Base-by-base conservation (phyloP, 2,888 invertebrate genomes). In the Acanthacorydalis orientalis region DNA sequence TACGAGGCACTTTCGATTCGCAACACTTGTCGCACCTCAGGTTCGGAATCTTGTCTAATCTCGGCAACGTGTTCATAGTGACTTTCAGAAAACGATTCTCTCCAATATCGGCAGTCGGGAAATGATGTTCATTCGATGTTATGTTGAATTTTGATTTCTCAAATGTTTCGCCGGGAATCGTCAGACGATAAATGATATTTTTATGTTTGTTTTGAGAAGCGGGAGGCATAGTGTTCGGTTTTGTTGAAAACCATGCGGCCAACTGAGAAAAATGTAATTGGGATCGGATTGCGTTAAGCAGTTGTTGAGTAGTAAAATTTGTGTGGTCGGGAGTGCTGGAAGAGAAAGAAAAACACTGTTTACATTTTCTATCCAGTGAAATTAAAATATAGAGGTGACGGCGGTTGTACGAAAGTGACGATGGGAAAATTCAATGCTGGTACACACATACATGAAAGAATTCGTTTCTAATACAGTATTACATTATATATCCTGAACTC, bases 201-300 rank as follows among this genome's bases (percentile, higher is more conserved):
- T 52, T 54, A 49, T 46, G 49, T 23, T 23, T 23, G 23, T 23
- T 23, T 49, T 43, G 50, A 69, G 64, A 57, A 49, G 50, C 8
- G 10, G 35, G 14, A 65, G 63, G 37, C 62, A 58, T 9, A 63
- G 62, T 53, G 39, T 51, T 52, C 43, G 62, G 58, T 45, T 61
- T 61, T 16, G 59, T 58, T 12, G 78, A 77, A 57, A 83, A 77
- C 95, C 95, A 96, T 48, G 95, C 91, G 45, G 91, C 87, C 54
- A 96, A 79, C 72, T 96, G 95, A 6, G 95, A 96, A 71, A 96
- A 96, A 70, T 93, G 91, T 50, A 96, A 75, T 66, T 92, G 91
- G 7, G 95, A 95, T 52, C 92, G 78, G 43, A 96, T 83, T 44
- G 95, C 95, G 68, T 89, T 90, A 60, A 92, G 77, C 55, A 96